These are phyloP conservation scores for Lasioglossum malachurum DNA, from an alignment of 2,888 invertebrate species.

Conservation along the genomic window DNA sequence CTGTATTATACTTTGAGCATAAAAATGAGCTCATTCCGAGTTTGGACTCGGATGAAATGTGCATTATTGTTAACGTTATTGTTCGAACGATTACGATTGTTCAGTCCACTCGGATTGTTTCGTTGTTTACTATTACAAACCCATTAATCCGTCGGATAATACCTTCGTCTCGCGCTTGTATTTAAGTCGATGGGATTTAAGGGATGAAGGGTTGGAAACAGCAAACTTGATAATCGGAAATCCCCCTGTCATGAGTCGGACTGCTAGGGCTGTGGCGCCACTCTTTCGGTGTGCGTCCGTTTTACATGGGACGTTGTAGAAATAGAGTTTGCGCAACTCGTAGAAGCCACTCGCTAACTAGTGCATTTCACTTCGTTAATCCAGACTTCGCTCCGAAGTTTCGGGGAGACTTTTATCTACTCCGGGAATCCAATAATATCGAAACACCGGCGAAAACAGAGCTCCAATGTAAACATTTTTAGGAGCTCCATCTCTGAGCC, in stretches of 20 bases:
- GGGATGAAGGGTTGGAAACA: slow-evolving; percentile 23
- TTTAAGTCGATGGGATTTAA: slow-evolving; percentile 26
- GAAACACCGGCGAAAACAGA: neutral
- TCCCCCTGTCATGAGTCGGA: slow-evolving; percentile 50
- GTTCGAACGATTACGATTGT: neutral
- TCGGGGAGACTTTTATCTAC: slow-evolving; percentile 31
- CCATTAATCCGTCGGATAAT: neutral
- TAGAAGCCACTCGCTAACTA: slow-evolving; percentile 27
- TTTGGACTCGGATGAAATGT: neutral
- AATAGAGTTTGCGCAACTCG: slow-evolving; percentile 28
- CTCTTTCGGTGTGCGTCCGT: slow-evolving; percentile 38
- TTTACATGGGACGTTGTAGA: slow-evolving; percentile 14
- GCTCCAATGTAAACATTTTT: slow-evolving; percentile 16
- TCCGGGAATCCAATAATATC: slow-evolving; percentile 14
- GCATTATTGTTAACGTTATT: neutral
- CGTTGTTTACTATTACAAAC: neutral
- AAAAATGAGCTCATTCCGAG: no score
- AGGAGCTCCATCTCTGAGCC: neutral
- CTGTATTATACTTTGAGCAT: no score
- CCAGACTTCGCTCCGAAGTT: slow-evolving; percentile 30
- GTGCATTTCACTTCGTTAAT: slow-evolving; percentile 46
- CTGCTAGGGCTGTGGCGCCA: slow-evolving; percentile 32
- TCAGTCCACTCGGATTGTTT: neutral
- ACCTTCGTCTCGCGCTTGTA: neutral
- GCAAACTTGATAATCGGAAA: slow-evolving; percentile 61